phyloP scores from a whole-genome alignment of 2,888 invertebrate species.

The Heteromyza rotundicornis region DNA sequence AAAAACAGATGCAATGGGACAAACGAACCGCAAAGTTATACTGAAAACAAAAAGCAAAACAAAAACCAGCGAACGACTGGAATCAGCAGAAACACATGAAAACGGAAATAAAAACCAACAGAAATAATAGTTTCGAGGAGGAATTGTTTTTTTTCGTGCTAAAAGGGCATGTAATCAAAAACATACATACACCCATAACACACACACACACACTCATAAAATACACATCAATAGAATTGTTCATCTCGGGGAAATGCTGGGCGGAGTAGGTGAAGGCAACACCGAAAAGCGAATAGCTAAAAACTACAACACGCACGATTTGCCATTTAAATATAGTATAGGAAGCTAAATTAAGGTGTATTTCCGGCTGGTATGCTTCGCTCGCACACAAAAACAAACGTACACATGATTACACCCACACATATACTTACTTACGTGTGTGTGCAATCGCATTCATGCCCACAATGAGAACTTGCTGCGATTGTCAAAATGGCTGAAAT shows the following conservation, averaged over 20 bases:
- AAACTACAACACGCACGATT: not conserved
- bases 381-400: not conserved
- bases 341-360: conserved; percentile 1
- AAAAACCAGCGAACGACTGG: not conserved
- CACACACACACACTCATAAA: no score
- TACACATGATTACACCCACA: not conserved
- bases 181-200: no score
- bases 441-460: no score
- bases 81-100: not conserved
- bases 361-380: not conserved
- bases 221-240: no score
- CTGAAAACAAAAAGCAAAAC: conserved; percentile 1
- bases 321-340: not conserved
- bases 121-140: not conserved
- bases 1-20: not conserved
- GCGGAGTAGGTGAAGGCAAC: no score
- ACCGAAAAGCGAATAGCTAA: not conserved
- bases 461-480: no score
- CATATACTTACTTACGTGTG: no score
- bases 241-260: no score
- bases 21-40: not conserved
- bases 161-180: no score
- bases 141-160: no score
- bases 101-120: not conserved
- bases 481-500: no score